Percentiles rank a stretch among this genome's conserved stretches.
Conservation (phyloP, 92 coral and sea anemone species). For the Phenganax marumi region DNA sequence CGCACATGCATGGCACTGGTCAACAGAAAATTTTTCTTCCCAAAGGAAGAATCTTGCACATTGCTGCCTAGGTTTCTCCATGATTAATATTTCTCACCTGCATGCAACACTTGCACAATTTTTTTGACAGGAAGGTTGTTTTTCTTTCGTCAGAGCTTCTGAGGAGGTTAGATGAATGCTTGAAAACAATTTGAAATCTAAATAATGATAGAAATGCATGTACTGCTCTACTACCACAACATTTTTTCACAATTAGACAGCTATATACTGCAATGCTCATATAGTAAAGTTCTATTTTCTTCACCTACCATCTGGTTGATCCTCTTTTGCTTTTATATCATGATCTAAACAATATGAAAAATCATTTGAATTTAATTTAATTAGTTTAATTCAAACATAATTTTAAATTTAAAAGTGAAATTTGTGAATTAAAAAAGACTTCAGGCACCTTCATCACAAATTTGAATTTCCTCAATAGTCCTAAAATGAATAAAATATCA, state of each 20-base stretch:
- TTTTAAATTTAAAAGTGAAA: not conserved
- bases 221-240: too few relatives aligned
- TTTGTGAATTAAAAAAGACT: not conserved
- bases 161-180: not conserved
- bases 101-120: not conserved
- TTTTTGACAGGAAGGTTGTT: not conserved
- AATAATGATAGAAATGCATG: not conserved
- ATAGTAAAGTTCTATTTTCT: not conserved
- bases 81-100: not conserved
- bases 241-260: too few relatives aligned
- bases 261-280: not conserved
- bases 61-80: too few relatives aligned
- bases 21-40: not conserved
- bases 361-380: too few relatives aligned
- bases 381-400: too few relatives aligned
- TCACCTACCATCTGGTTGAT: not conserved
- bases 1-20: not conserved
- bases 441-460: not conserved
- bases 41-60: not conserved
- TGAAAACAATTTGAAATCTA: constrained; percentile 19
- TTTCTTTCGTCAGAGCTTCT: not conserved
- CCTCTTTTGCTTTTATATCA: not conserved
- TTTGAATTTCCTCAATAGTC: not conserved
- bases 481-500: not conserved
- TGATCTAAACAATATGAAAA: too few relatives aligned